Conservation (phyloP, 1,140 invertebrate species). For the Orussus abietinus region DNA sequence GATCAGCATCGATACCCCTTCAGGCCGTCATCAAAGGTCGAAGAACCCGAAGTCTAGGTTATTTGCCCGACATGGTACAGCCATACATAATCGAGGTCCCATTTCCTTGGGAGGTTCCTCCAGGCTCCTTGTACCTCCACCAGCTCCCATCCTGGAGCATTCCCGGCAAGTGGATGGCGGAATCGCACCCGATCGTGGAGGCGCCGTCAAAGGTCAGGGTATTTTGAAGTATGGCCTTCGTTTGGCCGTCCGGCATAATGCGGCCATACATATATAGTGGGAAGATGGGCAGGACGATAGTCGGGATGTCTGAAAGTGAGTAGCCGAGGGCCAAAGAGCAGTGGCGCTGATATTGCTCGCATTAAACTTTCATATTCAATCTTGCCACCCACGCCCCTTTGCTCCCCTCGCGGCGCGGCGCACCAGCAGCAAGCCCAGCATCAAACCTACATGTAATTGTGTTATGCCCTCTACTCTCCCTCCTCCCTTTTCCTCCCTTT, state of each 20-base stretch:
- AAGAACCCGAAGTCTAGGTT: no score
- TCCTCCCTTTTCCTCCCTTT: conserved; percentile 7
- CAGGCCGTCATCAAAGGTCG: no score
- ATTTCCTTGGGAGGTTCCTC: no score
- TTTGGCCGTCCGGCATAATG: conserved; percentile 19
- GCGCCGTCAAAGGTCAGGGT: no score
- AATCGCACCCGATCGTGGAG: no score
- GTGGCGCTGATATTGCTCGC: conserved; percentile 44
- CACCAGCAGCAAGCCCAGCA: conserved; percentile 21
- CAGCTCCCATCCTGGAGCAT: no score
- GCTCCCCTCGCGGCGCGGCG: not conserved
- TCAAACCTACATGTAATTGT: conserved; percentile 44
- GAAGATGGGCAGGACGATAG: conserved; percentile 31
- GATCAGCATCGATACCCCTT: no score
- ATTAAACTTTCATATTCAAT: conserved; percentile 50
- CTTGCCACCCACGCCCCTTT: conserved; percentile 33
- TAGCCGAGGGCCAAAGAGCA: conserved; percentile 23
- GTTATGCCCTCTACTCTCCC: conserved; percentile 25
- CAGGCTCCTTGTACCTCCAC: no score
- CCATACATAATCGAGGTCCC: no score
- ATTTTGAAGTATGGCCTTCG: not conserved
- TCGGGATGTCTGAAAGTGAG: conserved; percentile 33
- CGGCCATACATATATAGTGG: conserved; percentile 14
- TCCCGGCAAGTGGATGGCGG: no score
- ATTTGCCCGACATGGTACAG: no score